phyloP scores from a whole-genome alignment of 1,140 invertebrate genomes.

The Gryllus bimaculatus region DNA sequence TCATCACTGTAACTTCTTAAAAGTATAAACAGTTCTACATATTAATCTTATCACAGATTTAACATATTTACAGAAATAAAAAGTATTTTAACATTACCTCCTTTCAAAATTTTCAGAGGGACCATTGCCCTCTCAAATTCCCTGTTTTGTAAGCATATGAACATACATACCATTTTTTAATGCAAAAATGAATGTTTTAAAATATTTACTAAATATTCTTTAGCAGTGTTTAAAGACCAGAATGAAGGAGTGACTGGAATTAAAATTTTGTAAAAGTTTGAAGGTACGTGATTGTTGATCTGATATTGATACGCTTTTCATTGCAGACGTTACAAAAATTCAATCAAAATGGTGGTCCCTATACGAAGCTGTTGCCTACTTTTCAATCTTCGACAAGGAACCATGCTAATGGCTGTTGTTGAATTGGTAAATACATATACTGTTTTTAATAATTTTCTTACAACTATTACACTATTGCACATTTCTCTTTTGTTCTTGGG shows the following conservation, averaged over 20 bases:
- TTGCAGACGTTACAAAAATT: too few relatives aligned
- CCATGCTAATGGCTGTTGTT: constrained; percentile 39
- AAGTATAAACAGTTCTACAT: background rate
- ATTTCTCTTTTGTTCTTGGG: background rate
- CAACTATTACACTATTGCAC: background rate
- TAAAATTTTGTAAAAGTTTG: too few relatives aligned
- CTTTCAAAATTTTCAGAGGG: background rate
- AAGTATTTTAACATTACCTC: background rate
- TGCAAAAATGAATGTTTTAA: too few relatives aligned
- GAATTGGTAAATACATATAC: constrained; percentile 34
- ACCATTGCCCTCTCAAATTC: too few relatives aligned
- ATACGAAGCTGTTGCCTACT: constrained; percentile 35
- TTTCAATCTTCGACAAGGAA: constrained; percentile 40
- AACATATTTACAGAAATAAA: background rate
- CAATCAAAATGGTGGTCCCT: constrained; percentile 8
- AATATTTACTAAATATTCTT: too few relatives aligned
- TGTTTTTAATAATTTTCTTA: background rate
- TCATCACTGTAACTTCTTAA: background rate
- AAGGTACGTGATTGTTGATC: too few relatives aligned
- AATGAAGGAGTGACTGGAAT: too few relatives aligned
- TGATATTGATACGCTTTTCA: too few relatives aligned
- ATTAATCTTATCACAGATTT: background rate
- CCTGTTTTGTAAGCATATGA: too few relatives aligned
- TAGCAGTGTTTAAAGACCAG: too few relatives aligned
- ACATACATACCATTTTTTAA: too few relatives aligned